Percentiles rank a stretch among this genome's conserved stretches.
phyloP scores from a whole-genome alignment of 2,888 invertebrate genomes.

The Drosophila tanythrix region DNA sequence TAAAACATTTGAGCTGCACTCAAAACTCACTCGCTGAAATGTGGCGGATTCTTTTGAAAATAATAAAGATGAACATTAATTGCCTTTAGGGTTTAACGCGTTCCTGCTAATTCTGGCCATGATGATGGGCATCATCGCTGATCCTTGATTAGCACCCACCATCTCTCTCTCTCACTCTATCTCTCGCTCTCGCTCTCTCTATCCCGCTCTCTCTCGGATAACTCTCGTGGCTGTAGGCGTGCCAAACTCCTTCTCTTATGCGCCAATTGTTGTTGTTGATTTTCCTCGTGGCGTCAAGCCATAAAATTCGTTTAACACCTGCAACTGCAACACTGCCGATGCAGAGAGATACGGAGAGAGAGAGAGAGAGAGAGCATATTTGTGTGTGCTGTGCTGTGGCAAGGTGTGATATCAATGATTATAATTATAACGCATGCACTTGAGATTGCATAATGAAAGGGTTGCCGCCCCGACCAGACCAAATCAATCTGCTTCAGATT shows the following conservation, averaged over 20 bases:
- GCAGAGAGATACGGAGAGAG: background rate
- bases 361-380: background rate
- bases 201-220: slow-evolving; percentile 10
- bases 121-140: slow-evolving; percentile 42
- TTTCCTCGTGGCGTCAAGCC: slow-evolving; percentile 70
- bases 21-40: slow-evolving; percentile 68
- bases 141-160: slow-evolving; percentile 71
- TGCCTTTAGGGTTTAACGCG: slow-evolving; percentile 62
- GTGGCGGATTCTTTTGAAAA: slow-evolving; percentile 69
- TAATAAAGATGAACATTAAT: slow-evolving; percentile 53
- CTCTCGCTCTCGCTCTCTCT: background rate
- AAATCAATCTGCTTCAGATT: slow-evolving; percentile 60
- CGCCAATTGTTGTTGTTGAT: slow-evolving; percentile 43
- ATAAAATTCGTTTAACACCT: slow-evolving; percentile 75
- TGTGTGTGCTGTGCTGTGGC: slow-evolving; percentile 6
- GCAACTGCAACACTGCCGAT: slow-evolving; percentile 15
- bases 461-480: slow-evolving; percentile 43
- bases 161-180: background rate
- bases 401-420: slow-evolving; percentile 74
- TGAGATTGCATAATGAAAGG: slow-evolving; percentile 60
- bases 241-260: slow-evolving; percentile 44
- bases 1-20: slow-evolving; percentile 59
- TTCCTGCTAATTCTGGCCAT: slow-evolving; percentile 72
- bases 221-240: slow-evolving; percentile 34
- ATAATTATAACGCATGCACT: slow-evolving; percentile 65